phyloP scores from a whole-genome alignment of 2,113 vertebrate species.

The Stigmatopora nigra region DNA sequence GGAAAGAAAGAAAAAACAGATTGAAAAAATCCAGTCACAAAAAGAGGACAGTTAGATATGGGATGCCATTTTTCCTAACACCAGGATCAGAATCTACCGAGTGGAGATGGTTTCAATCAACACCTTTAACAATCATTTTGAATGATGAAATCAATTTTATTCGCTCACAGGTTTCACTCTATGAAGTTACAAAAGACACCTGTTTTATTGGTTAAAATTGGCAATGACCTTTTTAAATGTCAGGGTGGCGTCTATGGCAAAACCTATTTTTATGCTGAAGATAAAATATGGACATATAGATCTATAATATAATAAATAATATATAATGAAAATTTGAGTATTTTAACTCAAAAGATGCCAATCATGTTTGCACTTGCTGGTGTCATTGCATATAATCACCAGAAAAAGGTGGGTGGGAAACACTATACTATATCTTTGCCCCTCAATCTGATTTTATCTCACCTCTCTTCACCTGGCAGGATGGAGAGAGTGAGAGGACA shows the following conservation, averaged over 20 bases:
- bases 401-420: too few species aligned
- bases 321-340: too few species aligned
- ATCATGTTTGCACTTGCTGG: too few species aligned
- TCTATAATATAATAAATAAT: too few species aligned
- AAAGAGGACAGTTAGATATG: background rate
- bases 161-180: background rate
- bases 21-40: constrained; percentile 12
- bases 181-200: background rate
- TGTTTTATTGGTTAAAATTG: background rate
- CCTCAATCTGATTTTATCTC: constrained; percentile 47
- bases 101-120: too few species aligned
- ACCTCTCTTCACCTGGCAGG: constrained; percentile 37
- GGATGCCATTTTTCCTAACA: too few species aligned
- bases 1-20: constrained; percentile 15
- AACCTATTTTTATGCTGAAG: background rate
- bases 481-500: constrained; percentile 26
- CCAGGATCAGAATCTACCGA: background rate
- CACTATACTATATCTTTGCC: constrained; percentile 6
- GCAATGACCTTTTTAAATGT: background rate
- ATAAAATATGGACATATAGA: background rate
- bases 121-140: background rate
- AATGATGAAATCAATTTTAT: background rate
- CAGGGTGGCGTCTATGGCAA: background rate
- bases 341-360: too few species aligned
- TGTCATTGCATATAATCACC: too few species aligned